A percentile compares a stretch with the other conserved stretches of the same genome.
phyloP scores from a whole-genome alignment of 2,113 vertebrate genomes.

The Sapayoa aenigma region DNA sequence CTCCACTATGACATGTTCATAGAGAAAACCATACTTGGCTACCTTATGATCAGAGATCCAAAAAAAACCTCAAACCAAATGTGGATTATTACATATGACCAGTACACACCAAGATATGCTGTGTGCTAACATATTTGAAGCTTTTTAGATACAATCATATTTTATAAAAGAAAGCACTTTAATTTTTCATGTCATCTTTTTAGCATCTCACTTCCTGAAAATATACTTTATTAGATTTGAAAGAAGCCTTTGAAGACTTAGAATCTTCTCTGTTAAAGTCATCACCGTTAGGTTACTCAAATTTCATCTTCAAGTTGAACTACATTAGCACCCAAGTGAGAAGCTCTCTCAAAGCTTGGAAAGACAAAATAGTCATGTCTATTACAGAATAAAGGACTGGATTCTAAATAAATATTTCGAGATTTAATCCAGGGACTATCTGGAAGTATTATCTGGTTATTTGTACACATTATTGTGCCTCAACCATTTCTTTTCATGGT shows the following conservation, averaged over 20 bases:
- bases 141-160: not conserved
- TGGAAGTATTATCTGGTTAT: not conserved
- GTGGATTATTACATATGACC: not conserved
- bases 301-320: not conserved
- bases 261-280: not conserved
- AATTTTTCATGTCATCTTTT: not conserved
- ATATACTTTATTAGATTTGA: not conserved
- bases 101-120: not conserved
- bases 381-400: not conserved
- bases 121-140: not conserved
- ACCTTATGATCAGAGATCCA: not conserved
- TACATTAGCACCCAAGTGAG: not conserved
- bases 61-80: not conserved
- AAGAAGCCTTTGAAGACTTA: not conserved
- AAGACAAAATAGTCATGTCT: not conserved
- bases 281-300: not conserved
- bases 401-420: not conserved
- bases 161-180: not conserved
- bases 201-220: not conserved
- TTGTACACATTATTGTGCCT: not conserved
- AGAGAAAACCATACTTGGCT: not conserved
- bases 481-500: not conserved
- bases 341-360: not conserved
- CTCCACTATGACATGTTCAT: not conserved
- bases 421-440: not conserved